Percentiles rank a stretch among this genome's conserved stretches.
These are phyloP conservation scores for Lutjanus argentimaculatus DNA, from an alignment of 2,797 vertebrate species.

Conservation along the genomic window DNA sequence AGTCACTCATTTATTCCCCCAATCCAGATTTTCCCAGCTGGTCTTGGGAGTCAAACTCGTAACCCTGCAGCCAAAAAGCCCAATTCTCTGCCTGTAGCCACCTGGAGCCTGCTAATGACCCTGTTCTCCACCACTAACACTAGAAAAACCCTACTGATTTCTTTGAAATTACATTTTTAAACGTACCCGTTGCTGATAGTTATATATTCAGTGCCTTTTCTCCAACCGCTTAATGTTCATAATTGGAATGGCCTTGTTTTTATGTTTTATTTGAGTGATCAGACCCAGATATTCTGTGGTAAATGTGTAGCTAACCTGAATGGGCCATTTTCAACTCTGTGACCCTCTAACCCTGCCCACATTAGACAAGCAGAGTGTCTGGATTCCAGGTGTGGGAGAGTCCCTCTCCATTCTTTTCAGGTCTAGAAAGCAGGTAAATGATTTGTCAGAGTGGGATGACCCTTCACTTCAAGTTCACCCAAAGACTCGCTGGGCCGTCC, in stretches of 20 bases:
- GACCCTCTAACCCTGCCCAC: conserved; percentile 58
- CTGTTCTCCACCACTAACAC: neutral
- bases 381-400: conserved; percentile 80
- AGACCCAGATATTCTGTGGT: conserved; percentile 28
- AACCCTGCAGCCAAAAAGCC: conserved; percentile 36
- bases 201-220: neutral
- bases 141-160: neutral
- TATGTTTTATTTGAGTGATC: neutral
- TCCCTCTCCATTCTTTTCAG: conserved; percentile 61
- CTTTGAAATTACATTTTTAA: neutral
- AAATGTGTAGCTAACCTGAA: conserved; percentile 60
- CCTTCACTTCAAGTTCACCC: conserved; percentile 60
- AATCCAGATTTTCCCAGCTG: conserved; percentile 31
- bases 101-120: conserved; percentile 31
- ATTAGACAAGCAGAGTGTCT: conserved; percentile 56
- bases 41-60: conserved; percentile 1
- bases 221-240: neutral
- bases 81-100: conserved; percentile 36
- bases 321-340: conserved; percentile 47
- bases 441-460: conserved; percentile 70
- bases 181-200: neutral
- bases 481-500: neutral
- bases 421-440: conserved; percentile 75
- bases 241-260: neutral
- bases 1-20: conserved; percentile 23